Percentiles rank a stretch among this genome's conserved stretches.
These are phyloP conservation scores for Uromys caudimaculatus DNA, from an alignment of 2,797 vertebrate genomes.

Conservation along the genomic window DNA sequence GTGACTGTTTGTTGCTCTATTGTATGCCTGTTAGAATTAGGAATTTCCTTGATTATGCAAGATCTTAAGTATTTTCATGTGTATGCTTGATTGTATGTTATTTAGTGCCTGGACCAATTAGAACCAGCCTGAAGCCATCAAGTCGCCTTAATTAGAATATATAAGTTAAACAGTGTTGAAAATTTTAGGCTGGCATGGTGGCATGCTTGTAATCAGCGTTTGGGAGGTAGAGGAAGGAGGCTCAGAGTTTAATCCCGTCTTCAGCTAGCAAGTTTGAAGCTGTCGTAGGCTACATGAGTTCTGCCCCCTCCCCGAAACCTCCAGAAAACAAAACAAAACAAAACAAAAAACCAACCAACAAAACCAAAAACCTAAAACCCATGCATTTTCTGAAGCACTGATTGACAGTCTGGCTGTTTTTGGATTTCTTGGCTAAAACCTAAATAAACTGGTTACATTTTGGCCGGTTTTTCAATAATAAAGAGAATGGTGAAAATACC, in stretches of 20 bases:
- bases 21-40: background rate
- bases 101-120: background rate
- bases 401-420: background rate
- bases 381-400: background rate
- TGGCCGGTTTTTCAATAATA: background rate
- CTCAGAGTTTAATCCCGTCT: background rate
- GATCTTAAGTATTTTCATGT: background rate
- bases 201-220: background rate
- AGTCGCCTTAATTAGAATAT: background rate
- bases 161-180: background rate
- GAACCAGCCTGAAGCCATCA: background rate
- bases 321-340: rapidly evolving
- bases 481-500: background rate
- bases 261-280: background rate
- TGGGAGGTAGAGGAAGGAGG: background rate
- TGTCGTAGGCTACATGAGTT: background rate
- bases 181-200: background rate
- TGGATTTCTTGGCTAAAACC: background rate
- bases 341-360: too few relatives aligned
- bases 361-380: background rate
- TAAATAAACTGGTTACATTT: background rate
- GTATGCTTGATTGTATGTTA: background rate
- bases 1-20: background rate
- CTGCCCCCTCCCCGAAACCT: background rate
- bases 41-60: background rate